Evolutionary conservation across 2,888 invertebrate genomes (phyloP).

Genomic region (Alloplasta piceator): DNA sequence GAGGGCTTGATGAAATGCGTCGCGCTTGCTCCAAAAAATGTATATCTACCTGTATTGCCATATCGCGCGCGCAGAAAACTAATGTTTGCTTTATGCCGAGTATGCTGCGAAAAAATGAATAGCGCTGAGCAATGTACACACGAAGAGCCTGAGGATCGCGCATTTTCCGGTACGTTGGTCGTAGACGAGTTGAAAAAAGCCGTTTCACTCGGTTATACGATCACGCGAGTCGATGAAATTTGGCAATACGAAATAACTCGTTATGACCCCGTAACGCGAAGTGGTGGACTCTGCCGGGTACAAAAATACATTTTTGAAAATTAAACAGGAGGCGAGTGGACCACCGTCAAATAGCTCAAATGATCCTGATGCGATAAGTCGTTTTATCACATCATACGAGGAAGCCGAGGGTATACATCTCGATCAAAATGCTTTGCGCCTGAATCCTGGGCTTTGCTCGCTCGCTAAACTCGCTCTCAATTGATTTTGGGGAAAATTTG

Average conservation of each 20-base stretch:
- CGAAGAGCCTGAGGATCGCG: not conserved
- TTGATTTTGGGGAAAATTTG: too few relatives aligned
- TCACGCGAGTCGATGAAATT: constrained; percentile 75
- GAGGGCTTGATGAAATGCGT: not conserved
- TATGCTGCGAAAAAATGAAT: not conserved
- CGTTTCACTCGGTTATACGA: constrained; percentile 68
- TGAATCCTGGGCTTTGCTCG: too few relatives aligned
- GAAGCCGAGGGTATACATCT: constrained; percentile 11
- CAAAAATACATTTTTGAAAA: constrained; percentile 65
- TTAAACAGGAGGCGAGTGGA: not conserved
- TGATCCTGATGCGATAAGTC: not conserved
- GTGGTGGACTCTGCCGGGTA: constrained; percentile 73
- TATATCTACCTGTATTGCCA: not conserved
- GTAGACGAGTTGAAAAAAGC: not conserved
- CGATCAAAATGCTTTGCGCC: too few relatives aligned
- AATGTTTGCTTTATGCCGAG: not conserved
- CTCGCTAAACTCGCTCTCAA: too few relatives aligned
- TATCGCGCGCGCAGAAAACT: not conserved
- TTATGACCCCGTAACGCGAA: constrained; percentile 65
- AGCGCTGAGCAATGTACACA: not conserved
- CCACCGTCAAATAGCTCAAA: not conserved
- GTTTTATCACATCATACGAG: not conserved
- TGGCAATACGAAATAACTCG: constrained; percentile 74
- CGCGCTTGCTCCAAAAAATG: not conserved
- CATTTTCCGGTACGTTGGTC: not conserved